phyloP scores from a whole-genome alignment of 2,113 vertebrate species.

The Forbesichthys papilliferus region DNA sequence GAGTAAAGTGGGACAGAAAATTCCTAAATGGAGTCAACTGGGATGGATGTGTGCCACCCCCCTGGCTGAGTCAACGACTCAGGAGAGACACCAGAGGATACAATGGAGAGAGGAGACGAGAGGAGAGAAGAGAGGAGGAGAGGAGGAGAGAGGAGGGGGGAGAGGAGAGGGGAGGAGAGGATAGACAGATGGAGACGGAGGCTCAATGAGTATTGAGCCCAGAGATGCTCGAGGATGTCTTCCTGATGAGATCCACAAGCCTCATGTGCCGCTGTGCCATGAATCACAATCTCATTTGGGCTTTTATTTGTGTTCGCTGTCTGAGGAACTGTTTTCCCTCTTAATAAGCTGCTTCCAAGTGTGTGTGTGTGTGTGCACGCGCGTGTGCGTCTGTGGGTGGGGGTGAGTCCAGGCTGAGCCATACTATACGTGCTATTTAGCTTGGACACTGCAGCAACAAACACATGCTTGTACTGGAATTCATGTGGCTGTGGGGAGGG shows the following conservation, averaged over 20 bases:
- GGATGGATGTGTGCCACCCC: neutral
- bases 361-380: neutral
- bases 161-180: slow-evolving; percentile 13
- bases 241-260: no score
- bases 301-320: no score
- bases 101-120: neutral
- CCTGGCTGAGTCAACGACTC: slow-evolving; percentile 12
- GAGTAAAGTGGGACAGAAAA: slow-evolving; percentile 31
- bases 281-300: no score
- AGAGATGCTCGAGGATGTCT: no score
- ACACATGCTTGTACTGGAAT: no score
- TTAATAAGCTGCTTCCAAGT: neutral
- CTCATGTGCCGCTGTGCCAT: no score
- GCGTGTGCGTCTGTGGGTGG: neutral
- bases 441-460: no score
- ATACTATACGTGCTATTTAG: no score
- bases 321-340: no score
- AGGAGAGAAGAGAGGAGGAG: slow-evolving; percentile 7
- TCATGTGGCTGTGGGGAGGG: no score
- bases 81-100: neutral
- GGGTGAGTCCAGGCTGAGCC: no score
- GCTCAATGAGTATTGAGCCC: neutral
- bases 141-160: no score
- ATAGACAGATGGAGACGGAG: neutral
- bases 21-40: slow-evolving; percentile 30